These are phyloP conservation scores for Andrena dorsata DNA, from an alignment of 2,888 invertebrate genomes.

Conservation along the genomic window DNA sequence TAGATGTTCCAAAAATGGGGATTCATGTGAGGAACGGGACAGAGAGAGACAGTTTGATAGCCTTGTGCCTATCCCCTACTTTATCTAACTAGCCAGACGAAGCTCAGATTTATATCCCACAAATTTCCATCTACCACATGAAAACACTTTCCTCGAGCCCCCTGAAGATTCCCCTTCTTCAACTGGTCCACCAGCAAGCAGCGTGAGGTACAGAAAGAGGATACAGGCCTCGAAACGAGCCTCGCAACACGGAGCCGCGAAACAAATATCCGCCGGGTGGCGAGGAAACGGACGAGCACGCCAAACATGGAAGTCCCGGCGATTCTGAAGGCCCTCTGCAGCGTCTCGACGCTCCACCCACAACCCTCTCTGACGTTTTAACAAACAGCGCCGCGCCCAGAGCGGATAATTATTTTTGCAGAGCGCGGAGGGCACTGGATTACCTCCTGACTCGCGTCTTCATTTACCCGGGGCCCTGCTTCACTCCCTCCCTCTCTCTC, in stretches of 20 bases:
- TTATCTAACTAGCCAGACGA: too few species aligned
- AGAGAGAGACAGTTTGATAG: too few species aligned
- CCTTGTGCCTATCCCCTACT: too few species aligned
- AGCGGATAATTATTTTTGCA: constrained; percentile 83
- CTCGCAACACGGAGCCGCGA: constrained; percentile 13
- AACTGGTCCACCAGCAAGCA: background rate
- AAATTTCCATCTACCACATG: background rate
- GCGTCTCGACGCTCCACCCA: constrained; percentile 72
- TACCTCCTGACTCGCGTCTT: constrained; percentile 81
- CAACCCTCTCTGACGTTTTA: constrained; percentile 79
- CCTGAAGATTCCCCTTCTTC: background rate
- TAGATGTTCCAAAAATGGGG: too few species aligned
- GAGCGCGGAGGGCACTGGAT: constrained; percentile 73
- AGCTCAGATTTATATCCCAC: background rate
- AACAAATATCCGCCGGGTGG: constrained; percentile 51
- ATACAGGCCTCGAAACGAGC: constrained; percentile 12
- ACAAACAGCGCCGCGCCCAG: constrained; percentile 82
- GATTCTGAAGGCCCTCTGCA: constrained; percentile 39
- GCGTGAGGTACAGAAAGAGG: background rate
- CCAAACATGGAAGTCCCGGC: constrained; percentile 21
- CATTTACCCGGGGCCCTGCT: constrained; percentile 78
- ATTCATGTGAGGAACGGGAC: too few species aligned
- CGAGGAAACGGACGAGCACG: constrained; percentile 36
- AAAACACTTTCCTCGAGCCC: background rate
- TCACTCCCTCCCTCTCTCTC: constrained; percentile 47